Base-by-base conservation (phyloP, 2,888 invertebrate genomes). In the Clanis bilineata region DNA sequence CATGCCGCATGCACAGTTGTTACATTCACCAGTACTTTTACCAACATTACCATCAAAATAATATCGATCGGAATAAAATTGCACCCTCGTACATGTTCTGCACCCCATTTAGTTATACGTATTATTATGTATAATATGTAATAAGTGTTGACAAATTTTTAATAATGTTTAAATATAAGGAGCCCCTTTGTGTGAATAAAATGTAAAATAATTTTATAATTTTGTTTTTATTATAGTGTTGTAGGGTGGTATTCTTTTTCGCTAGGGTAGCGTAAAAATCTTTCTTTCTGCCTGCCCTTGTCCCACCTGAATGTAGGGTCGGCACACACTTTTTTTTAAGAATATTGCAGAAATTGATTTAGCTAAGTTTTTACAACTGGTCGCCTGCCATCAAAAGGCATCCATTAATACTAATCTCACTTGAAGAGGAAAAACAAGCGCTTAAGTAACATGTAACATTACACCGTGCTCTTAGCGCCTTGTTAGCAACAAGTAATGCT, bases 131-230 rank as follows among this genome's bases (percentile, higher is more conserved):
- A 25, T 25, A 12, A 12, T 36, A 10, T 36, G 12, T 12, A 1
- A 23, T 23, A 25, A 45, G 25, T 25, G 51, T 18, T 32, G 51
- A 51, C 51, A 51, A 51, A 51, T 51, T 45, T 36, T n/a, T 23
- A 32, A 51, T 51, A 51, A 47, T 51, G 28, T 51, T 32, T 18
- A 18, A 1, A 18, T 3, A 4, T 25, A 25, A 47, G n/a, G 22
- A n/a, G n/a, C n/a, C 1, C 5, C 22, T 45, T 38, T 38, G 12
- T 12, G n/a, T 38, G 38, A 38, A 38, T n/a, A 38, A 10, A n/a
- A n/a, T n/a, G n/a, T n/a, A n/a, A n/a, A n/a, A n/a, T n/a, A n/a
- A n/a, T n/a, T n/a, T n/a, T n/a, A n/a, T n/a, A 32, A 32, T 32
- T 32, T 32, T 32, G 1, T 4, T 28, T 28, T 28, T 28, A 28